These are phyloP conservation scores for Trachelus troglodyta DNA, from an alignment of 2,888 invertebrate species.

Conservation along the genomic window DNA sequence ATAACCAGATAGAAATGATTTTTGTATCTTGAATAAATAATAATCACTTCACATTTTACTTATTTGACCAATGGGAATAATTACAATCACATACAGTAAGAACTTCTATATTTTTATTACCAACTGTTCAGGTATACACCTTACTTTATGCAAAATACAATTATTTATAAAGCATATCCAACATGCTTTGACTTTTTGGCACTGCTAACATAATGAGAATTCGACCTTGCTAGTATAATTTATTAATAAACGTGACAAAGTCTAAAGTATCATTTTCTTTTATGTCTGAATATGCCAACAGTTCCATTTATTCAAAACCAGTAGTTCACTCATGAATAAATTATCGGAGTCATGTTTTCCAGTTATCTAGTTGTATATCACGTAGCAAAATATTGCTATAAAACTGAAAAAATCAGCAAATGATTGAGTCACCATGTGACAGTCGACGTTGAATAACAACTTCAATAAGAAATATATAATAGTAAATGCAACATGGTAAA, in stretches of 20 bases:
- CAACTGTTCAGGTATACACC: neutral
- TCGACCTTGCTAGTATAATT: neutral
- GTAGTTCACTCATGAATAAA: neutral
- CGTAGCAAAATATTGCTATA: conserved; percentile 24
- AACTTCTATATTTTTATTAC: neutral
- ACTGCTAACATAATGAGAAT: neutral
- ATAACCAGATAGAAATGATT: conserved; percentile 26
- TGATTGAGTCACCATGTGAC: neutral
- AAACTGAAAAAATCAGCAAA: conserved; percentile 8
- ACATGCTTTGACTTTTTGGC: neutral
- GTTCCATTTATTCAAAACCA: neutral
- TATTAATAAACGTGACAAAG: neutral
- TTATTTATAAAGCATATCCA: neutral
- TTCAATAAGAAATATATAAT: conserved; percentile 17
- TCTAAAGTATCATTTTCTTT: neutral
- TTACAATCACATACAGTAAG: neutral
- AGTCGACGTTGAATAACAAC: conserved; percentile 4
- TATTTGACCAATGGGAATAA: neutral
- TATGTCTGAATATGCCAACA: neutral
- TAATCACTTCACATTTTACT: neutral
- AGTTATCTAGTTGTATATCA: conserved; percentile 11
- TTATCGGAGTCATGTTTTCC: neutral
- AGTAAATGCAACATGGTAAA: conserved; percentile 5
- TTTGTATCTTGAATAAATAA: conserved; percentile 29
- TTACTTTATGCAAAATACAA: neutral